These are phyloP conservation scores for Amazona vittata DNA, from an alignment of 2,113 vertebrate genomes.

Conservation along the genomic window DNA sequence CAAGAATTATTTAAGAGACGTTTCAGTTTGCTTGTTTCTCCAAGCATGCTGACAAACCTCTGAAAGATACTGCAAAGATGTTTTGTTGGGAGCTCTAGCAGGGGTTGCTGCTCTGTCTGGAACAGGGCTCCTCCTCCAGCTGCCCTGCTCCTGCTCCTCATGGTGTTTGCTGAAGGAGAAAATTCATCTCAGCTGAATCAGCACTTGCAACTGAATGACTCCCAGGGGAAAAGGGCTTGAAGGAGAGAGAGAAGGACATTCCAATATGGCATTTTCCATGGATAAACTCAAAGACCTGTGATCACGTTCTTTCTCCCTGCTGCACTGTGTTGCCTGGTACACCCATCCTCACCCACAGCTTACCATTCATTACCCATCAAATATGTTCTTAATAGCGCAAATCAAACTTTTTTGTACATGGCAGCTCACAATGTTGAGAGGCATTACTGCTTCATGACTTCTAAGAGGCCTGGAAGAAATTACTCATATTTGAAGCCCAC, in stretches of 20 bases:
- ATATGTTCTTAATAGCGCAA: fast-evolving
- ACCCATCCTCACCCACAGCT: fast-evolving
- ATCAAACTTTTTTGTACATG: fast-evolving
- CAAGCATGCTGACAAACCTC: not conserved
- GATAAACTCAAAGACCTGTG: not conserved
- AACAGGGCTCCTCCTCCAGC: not conserved
- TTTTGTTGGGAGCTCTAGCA: not conserved
- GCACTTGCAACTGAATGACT: fast-evolving
- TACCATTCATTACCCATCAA: fast-evolving
- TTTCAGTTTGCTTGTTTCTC: not conserved
- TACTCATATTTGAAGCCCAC: fast-evolving
- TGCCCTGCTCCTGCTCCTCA: not conserved
- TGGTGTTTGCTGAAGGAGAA: not conserved
- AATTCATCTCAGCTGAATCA: not conserved
- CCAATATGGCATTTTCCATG: not conserved
- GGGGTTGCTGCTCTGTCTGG: not conserved
- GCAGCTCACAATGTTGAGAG: fast-evolving
- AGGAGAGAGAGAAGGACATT: constrained; percentile 1
- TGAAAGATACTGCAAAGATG: not conserved
- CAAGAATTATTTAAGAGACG: not conserved
- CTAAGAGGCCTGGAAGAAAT: not conserved
- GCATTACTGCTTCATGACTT: not conserved
- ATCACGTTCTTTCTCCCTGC: fast-evolving
- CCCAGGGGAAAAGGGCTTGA: not conserved
- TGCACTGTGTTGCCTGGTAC: fast-evolving